phyloP scores from a whole-genome alignment of 2,113 vertebrate species.

The Urocitellus parryii region DNA sequence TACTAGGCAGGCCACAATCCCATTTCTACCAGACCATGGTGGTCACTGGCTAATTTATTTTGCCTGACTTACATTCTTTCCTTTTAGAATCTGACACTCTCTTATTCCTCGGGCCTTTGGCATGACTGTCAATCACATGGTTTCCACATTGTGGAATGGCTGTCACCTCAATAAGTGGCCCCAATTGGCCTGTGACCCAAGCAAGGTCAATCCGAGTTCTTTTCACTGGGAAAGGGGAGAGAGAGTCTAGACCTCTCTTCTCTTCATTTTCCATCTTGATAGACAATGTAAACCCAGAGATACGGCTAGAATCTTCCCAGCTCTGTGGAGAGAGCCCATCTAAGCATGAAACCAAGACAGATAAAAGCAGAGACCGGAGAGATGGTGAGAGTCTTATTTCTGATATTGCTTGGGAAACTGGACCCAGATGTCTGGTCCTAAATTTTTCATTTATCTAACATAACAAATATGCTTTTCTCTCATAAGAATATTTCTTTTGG shows the following conservation, averaged over 20 bases:
- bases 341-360: background rate
- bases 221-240: background rate
- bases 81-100: background rate
- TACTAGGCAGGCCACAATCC: background rate
- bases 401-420: background rate
- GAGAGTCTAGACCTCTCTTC: background rate
- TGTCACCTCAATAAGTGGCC: background rate
- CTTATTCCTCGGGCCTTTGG: background rate
- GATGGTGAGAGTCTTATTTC: background rate
- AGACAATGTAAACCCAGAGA: background rate
- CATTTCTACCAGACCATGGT: background rate
- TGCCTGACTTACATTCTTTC: background rate
- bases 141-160: background rate
- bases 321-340: background rate
- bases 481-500: background rate
- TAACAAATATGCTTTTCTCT: background rate
- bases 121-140: background rate
- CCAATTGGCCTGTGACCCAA: background rate
- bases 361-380: background rate
- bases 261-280: background rate
- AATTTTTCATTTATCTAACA: background rate
- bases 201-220: background rate
- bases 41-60: background rate
- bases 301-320: background rate
- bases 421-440: background rate